Evolutionary conservation across 2,113 vertebrate species (phyloP), one percentile per base, ranked within the genome.

Genomic region (Vimba vimba): DNA sequence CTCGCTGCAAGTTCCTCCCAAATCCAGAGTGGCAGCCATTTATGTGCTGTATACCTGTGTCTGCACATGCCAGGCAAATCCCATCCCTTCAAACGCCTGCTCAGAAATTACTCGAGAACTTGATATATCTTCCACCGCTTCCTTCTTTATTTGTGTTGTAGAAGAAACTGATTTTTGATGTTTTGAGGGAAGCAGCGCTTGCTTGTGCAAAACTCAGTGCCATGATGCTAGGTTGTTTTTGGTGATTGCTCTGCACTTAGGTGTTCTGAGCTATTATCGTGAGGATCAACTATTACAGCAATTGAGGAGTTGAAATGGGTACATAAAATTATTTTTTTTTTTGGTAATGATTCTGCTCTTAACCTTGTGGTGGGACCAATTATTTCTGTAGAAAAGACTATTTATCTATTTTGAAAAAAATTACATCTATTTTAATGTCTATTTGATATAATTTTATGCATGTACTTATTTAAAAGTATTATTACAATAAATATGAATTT

Each of bases 21-120:
- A 95, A 95, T 95, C 93, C 92, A 95, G 94, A 95, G 91, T 94
- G 94, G 93, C 93, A 94, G 92, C 91, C 94, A 93, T 95, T 95
- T 92, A 93, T 91, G 88, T 91, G 91, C 91, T 12, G 79, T 92
- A 94, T 94, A 95, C 95, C 94, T 95, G 94, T 91, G 90, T 95
- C 94, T 94, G 92, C 93, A 92, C 93, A 90, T 90, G 92, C 93
- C 94, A 94, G 93, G 94, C 94, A 94, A 93, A 93, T 94, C 91
- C 92, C 85, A 77, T 45, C 59, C 47, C 71, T 45, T 66, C 60
- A 55, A 83, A 84, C 33, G 52, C 33, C 73, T 45, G 62, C 78
- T 80, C 62, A 64, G 52, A 66, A 68, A 27, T 55, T 0, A 55
- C 62, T 81, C 75, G 21, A 45, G 21, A 75, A 13, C 52, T 23